Conservation (phyloP, 2,888 invertebrate genomes). For the Eupelmus urozonus region DNA sequence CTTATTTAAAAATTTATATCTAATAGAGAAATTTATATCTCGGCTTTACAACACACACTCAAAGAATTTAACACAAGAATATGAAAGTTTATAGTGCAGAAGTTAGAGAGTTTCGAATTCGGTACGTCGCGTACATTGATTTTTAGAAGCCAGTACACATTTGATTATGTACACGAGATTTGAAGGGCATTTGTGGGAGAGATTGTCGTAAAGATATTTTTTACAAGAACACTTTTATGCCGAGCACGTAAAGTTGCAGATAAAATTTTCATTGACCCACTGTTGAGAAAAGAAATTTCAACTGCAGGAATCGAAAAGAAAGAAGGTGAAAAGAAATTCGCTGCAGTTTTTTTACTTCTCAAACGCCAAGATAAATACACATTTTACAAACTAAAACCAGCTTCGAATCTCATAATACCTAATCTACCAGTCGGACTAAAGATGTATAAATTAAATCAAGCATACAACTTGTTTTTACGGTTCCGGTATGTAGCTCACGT, state of each 20-base stretch:
- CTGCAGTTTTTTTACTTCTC: too few species aligned
- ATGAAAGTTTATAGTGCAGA: conserved; percentile 27
- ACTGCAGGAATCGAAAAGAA: conserved; percentile 16
- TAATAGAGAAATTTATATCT: too few species aligned
- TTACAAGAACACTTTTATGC: background rate
- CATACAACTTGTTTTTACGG: too few species aligned
- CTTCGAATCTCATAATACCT: too few species aligned
- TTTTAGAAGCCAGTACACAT: conserved; percentile 16
- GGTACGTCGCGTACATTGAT: conserved; percentile 12
- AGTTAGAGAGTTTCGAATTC: conserved; percentile 6
- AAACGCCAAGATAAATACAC: too few species aligned
- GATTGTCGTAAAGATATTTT: conserved; percentile 33
- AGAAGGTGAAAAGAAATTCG: background rate
- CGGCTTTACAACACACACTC: conserved; percentile 25
- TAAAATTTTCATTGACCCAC: conserved; percentile 27
- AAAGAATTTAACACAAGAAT: conserved; percentile 1
- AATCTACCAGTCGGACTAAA: too few species aligned
- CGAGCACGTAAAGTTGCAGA: conserved; percentile 6
- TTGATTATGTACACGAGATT: conserved; percentile 38
- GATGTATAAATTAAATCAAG: too few species aligned
- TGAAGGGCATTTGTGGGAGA: conserved; percentile 20
- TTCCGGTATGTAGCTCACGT: too few species aligned
- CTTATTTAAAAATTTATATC: too few species aligned
- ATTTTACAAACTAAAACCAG: too few species aligned
- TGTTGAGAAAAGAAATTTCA: background rate